Evolutionary conservation across 2,113 vertebrate species (phyloP).

Genomic region (Calonectris borealis): DNA sequence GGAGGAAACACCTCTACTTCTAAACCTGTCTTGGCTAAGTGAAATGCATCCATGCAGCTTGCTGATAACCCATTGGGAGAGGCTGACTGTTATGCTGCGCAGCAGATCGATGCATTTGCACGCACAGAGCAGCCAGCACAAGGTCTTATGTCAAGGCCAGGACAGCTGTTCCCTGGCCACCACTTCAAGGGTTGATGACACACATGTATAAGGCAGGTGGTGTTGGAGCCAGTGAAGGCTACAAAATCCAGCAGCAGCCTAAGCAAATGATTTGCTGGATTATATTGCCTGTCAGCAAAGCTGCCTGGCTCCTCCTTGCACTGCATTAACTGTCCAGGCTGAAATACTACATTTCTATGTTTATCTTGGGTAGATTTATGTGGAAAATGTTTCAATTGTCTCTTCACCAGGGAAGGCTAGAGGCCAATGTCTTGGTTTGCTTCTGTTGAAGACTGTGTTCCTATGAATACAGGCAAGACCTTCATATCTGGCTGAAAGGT

Average conservation of each 20-base stretch:
- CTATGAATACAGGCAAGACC: not conserved
- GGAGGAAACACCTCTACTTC: not conserved
- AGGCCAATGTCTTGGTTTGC: not conserved
- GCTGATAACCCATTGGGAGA: not conserved
- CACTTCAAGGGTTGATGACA: not conserved
- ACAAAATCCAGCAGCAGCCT: not conserved
- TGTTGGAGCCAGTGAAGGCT: not conserved
- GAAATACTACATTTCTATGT: not conserved
- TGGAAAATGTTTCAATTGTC: not conserved
- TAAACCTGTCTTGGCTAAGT: not conserved
- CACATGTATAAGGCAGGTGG: not conserved
- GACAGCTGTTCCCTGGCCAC: not conserved
- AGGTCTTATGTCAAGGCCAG: not conserved
- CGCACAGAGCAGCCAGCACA: not conserved
- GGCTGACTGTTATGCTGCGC: fast-evolving
- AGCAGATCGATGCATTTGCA: fast-evolving
- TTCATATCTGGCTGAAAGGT: not conserved
- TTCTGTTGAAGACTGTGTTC: not conserved
- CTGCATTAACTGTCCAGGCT: not conserved
- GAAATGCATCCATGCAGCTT: not conserved
- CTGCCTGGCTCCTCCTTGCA: not conserved
- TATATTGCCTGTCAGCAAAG: not conserved
- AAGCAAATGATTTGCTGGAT: not conserved
- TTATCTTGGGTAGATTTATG: not conserved
- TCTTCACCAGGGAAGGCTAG: not conserved